Conservation (phyloP, 1,140 invertebrate genomes). For the Lamellibrachia luymesi region DNA sequence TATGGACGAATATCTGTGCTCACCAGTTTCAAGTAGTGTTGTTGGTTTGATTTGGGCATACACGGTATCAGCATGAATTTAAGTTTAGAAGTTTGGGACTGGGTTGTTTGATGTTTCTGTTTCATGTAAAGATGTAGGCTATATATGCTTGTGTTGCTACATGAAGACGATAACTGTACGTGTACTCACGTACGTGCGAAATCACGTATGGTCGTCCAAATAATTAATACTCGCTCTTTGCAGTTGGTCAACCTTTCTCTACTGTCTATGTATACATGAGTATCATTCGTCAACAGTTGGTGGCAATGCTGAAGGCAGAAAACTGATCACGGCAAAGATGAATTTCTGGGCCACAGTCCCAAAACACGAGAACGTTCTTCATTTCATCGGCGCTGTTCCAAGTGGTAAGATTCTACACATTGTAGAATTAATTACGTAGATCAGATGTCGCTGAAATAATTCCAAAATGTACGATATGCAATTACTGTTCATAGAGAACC, state of each 20-base stretch:
- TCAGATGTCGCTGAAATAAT: not conserved
- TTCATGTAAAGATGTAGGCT: no score
- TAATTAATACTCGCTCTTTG: no score
- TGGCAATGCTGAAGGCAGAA: slow-evolving; percentile 32
- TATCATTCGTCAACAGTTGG: slow-evolving; percentile 21
- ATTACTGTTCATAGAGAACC: not conserved
- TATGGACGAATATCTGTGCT: no score
- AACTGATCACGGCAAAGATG: slow-evolving; percentile 45
- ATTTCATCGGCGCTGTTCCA: slow-evolving; percentile 39
- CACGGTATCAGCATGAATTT: no score
- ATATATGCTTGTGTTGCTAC: no score
- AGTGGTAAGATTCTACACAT: slow-evolving; percentile 24
- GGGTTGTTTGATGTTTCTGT: no score
- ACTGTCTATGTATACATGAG: not conserved
- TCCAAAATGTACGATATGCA: not conserved
- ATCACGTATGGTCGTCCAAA: no score
- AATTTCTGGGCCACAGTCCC: slow-evolving; percentile 41
- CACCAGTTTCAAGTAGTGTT: no score
- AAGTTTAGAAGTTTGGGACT: no score
- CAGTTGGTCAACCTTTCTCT: not conserved
- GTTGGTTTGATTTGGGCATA: no score
- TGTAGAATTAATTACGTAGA: not conserved
- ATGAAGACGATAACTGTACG: no score
- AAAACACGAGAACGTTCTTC: slow-evolving; percentile 36
- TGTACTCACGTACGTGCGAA: no score